Evolutionary conservation across 2,113 vertebrate species (phyloP).

Genomic region (Pogonocichla stellata): DNA sequence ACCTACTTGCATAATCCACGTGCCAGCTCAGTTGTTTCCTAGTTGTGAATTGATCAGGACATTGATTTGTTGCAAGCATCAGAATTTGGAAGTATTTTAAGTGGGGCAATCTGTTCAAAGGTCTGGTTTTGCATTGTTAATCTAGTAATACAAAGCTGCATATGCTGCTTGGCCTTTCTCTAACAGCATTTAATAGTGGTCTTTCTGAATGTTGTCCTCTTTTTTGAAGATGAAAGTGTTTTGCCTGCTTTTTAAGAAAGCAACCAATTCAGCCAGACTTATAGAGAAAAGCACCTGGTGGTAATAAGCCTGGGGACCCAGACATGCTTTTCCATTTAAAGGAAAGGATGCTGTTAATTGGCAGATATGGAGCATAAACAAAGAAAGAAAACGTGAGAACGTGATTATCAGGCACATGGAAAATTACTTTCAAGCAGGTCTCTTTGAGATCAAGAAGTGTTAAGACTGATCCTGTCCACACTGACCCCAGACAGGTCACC

Average conservation of each 20-base stretch:
- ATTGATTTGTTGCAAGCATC: background rate
- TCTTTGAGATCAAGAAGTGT: background rate
- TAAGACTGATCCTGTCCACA: background rate
- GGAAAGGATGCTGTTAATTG: constrained; percentile 13
- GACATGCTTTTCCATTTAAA: background rate
- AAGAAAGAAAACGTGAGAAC: background rate
- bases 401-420: background rate
- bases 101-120: background rate
- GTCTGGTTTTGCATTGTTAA: background rate
- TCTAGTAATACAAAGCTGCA: background rate
- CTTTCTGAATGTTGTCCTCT: background rate
- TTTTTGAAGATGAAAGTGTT: background rate
- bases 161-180: background rate
- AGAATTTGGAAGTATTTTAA: background rate
- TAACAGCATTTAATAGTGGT: background rate
- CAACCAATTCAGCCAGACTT: background rate
- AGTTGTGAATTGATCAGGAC: background rate
- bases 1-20: background rate
- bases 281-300: background rate
- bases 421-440: background rate
- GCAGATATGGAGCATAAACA: constrained; percentile 12
- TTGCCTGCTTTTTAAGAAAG: background rate
- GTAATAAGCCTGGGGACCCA: background rate
- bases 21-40: background rate
- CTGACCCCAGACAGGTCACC: background rate